A percentile compares a stretch with the other conserved stretches of the same genome.
These are phyloP conservation scores for Condylura cristata DNA, from an alignment of 2,113 vertebrate species.

Conservation along the genomic window DNA sequence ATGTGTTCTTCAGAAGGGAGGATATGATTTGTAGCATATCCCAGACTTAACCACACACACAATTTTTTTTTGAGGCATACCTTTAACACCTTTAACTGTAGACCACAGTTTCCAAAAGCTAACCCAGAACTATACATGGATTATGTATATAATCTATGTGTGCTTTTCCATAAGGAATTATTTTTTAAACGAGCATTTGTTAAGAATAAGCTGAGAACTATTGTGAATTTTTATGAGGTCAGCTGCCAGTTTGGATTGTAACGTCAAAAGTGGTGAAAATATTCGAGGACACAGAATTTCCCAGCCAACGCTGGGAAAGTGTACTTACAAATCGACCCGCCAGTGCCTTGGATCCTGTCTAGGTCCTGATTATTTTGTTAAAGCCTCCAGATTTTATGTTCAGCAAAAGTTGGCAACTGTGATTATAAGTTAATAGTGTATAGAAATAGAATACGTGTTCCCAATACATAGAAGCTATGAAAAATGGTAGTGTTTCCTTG, in stretches of 20 bases:
- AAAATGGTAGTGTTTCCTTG: constrained; percentile 48
- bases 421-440: constrained; percentile 34
- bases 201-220: constrained; percentile 58
- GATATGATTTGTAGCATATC: constrained; percentile 24
- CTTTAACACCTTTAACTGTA: neutral
- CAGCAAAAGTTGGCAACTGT: constrained; percentile 33
- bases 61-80: neutral
- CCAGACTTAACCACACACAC: neutral
- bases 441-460: constrained; percentile 41
- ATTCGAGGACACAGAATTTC: constrained; percentile 37
- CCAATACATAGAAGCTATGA: neutral
- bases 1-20: neutral
- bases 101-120: constrained; percentile 26
- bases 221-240: neutral
- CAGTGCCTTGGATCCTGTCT: neutral
- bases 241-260: neutral
- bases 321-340: neutral
- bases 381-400: constrained; percentile 7
- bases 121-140: neutral
- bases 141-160: neutral
- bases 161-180: neutral
- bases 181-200: constrained; percentile 34
- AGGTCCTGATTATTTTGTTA: constrained; percentile 19
- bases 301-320: neutral
- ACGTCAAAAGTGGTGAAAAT: constrained; percentile 16